Evolutionary conservation across 1,140 invertebrate genomes (phyloP).

Genomic region (Trichoplusia ni): DNA sequence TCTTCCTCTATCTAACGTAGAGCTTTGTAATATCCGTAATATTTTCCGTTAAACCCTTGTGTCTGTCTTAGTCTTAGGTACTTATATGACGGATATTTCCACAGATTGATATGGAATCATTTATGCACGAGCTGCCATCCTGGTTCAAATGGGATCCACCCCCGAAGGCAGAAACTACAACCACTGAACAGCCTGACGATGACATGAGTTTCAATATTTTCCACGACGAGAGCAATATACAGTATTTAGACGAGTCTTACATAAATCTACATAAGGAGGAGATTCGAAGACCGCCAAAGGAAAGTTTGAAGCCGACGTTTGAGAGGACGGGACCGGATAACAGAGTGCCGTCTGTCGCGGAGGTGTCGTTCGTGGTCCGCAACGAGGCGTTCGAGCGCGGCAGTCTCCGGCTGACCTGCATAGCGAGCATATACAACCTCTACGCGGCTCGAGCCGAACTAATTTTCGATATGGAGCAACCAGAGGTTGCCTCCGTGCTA

Average conservation of each 20-base stretch:
- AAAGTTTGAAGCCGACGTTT: conserved; percentile 60
- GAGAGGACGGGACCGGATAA: conserved; percentile 74
- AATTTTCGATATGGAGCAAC: conserved; percentile 85
- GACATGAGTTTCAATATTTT: conserved; percentile 69
- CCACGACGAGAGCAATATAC: conserved; percentile 70
- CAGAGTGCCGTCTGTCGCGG: conserved; percentile 66
- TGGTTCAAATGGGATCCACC: conserved; percentile 78
- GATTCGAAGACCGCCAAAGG: conserved; percentile 67
- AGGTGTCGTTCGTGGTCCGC: conserved; percentile 82
- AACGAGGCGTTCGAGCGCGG: conserved; percentile 83
- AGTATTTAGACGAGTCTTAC: conserved; percentile 74
- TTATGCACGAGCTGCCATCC: conserved; percentile 60
- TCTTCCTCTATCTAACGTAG: conserved; percentile 54
- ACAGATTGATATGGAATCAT: conserved; percentile 70
- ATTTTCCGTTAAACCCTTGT: conserved; percentile 36
- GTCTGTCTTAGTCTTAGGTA: conserved; percentile 1
- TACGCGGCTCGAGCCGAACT: conserved; percentile 83
- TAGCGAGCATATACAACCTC: conserved; percentile 85
- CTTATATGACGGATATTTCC: conserved; percentile 30
- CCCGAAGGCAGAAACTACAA: conserved; percentile 64
- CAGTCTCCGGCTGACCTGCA: conserved; percentile 84
- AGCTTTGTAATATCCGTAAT: conserved; percentile 37
- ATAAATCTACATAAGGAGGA: conserved; percentile 76
- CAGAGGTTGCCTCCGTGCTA: conserved; percentile 85
- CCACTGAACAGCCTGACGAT: conserved; percentile 61